These are phyloP conservation scores for Tethea ocularis DNA, from an alignment of 2,888 invertebrate species.

Conservation along the genomic window DNA sequence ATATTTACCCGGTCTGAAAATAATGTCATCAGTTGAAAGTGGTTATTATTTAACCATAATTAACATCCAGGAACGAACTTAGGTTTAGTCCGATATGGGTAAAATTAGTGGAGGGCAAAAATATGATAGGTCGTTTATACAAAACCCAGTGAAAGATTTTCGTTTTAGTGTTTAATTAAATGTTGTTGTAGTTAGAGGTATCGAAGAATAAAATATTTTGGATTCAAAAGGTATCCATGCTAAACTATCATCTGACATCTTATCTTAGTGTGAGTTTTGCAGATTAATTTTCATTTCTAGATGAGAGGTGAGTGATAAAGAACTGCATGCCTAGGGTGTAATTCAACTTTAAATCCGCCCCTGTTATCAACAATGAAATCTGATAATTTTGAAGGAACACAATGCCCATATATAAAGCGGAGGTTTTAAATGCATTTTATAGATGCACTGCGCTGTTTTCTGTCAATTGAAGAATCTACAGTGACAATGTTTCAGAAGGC, in stretches of 20 bases:
- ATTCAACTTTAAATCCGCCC: not conserved
- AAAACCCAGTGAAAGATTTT: not conserved
- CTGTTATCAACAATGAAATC: not conserved
- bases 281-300: no score
- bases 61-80: not conserved
- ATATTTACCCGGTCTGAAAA: not conserved
- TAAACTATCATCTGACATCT: no score
- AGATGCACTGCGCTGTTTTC: not conserved
- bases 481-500: slow-evolving; percentile 37
- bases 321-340: not conserved
- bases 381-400: not conserved
- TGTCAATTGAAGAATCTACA: slow-evolving; percentile 3
- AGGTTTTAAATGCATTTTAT: not conserved
- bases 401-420: not conserved
- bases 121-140: not conserved
- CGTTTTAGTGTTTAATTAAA: not conserved
- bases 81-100: not conserved
- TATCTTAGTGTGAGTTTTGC: no score
- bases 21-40: no score
- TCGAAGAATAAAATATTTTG: no score
- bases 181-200: no score
- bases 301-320: no score
- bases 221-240: no score
- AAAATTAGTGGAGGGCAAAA: not conserved
- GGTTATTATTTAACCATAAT: not conserved